These are phyloP conservation scores for Crotalus tigris DNA, from an alignment of 2,113 vertebrate species.

Conservation along the genomic window DNA sequence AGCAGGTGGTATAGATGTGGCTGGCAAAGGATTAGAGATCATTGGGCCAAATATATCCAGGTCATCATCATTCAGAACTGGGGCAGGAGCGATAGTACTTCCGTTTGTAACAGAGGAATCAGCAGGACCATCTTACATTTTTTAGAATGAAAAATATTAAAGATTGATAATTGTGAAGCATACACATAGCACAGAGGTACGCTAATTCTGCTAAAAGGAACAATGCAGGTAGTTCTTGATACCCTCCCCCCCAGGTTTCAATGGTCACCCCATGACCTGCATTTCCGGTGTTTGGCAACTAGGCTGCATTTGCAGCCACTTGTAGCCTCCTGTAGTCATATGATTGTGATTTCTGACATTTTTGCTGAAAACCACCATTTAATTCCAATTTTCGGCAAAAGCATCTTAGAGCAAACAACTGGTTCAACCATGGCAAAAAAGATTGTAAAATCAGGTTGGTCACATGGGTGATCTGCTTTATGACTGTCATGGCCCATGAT, in stretches of 20 bases:
- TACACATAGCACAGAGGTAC: not conserved
- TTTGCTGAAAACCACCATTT: not conserved
- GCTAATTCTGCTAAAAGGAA: not conserved
- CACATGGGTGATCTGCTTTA: not conserved
- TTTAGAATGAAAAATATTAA: slow-evolving; percentile 26
- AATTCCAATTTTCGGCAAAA: not conserved
- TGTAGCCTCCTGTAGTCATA: not conserved
- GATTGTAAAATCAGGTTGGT: not conserved
- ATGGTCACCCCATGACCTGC: not conserved
- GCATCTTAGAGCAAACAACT: not conserved
- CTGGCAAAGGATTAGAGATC: slow-evolving; percentile 94
- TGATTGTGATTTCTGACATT: not conserved
- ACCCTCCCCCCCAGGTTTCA: not conserved
- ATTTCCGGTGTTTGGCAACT: not conserved
- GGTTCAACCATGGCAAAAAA: not conserved
- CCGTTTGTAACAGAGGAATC: slow-evolving; percentile 74
- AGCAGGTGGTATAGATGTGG: slow-evolving; percentile 63
- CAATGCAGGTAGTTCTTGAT: not conserved
- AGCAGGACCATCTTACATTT: slow-evolving; percentile 78
- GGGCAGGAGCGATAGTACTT: slow-evolving; percentile 57
- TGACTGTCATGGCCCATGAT: not conserved
- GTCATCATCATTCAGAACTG: slow-evolving; percentile 82
- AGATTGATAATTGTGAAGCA: slow-evolving; percentile 24
- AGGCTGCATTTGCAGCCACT: not conserved
- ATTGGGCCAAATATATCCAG: slow-evolving; percentile 97